phyloP scores from a whole-genome alignment of 2,113 vertebrate species.

The Nesogale talazaci region DNA sequence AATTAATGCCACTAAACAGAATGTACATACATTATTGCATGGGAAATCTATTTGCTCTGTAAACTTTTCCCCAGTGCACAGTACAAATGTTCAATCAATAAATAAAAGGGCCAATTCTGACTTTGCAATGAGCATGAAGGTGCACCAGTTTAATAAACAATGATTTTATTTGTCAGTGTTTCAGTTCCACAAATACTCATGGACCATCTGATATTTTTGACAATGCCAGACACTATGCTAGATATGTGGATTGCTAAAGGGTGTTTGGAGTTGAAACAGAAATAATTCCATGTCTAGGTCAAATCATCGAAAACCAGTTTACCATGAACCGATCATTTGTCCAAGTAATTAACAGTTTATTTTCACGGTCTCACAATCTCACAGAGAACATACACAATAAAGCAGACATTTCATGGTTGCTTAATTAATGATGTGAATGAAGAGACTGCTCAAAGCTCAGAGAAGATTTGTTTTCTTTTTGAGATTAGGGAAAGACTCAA shows the following conservation, averaged over 20 bases:
- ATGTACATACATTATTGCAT: neutral
- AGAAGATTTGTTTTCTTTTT: neutral
- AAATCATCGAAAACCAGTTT: neutral
- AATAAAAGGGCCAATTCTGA: neutral
- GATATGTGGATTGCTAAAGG: neutral
- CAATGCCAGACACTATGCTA: neutral
- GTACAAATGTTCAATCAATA: neutral
- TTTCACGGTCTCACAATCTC: neutral
- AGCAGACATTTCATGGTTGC: neutral
- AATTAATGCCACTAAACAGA: neutral
- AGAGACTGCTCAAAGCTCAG: neutral
- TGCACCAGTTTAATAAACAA: constrained; percentile 8
- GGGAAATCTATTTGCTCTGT: neutral
- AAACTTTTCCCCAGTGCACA: neutral
- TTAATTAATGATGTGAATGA: neutral
- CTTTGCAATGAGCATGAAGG: neutral
- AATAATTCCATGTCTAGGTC: neutral
- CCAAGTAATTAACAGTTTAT: neutral
- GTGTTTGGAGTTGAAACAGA: neutral
- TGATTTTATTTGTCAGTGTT: neutral
- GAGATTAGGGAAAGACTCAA: neutral
- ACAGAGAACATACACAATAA: neutral
- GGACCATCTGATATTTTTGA: neutral
- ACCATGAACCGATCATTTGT: neutral
- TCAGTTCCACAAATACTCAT: neutral